Conservation (phyloP, 2,113 vertebrate species). For the Boulengerochromis microlepis region DNA sequence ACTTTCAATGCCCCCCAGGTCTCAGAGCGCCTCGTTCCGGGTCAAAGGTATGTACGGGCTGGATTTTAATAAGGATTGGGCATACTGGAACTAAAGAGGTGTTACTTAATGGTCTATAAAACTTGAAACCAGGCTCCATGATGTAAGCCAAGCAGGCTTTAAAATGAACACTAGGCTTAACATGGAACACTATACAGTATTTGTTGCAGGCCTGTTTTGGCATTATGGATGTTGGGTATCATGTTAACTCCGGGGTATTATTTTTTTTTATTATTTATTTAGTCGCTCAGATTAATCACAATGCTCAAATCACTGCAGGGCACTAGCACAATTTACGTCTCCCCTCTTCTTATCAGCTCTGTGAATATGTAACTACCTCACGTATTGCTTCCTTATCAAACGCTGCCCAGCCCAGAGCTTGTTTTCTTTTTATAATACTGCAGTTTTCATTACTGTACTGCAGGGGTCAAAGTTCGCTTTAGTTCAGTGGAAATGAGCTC, state of each 20-base stretch:
- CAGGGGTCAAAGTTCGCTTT: conserved; percentile 27
- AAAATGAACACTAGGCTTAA: background rate
- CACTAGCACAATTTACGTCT: background rate
- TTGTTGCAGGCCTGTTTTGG: background rate
- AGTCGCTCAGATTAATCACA: background rate
- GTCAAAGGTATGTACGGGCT: conserved; percentile 36
- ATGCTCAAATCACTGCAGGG: background rate
- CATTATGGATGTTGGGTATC: background rate
- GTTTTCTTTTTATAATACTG: background rate
- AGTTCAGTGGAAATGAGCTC: background rate
- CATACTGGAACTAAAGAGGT: conserved; percentile 18
- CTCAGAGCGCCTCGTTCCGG: background rate
- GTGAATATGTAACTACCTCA: conserved; percentile 40
- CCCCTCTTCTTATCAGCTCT: conserved; percentile 6
- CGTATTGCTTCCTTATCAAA: conserved; percentile 25
- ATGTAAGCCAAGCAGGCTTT: background rate
- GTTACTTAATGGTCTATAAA: conserved; percentile 40
- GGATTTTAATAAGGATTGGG: conserved; percentile 30
- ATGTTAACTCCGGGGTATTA: background rate
- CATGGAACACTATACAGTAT: background rate
- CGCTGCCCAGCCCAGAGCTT: background rate
- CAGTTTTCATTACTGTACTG: background rate
- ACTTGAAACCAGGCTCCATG: conserved; percentile 19
- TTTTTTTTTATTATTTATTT: background rate
- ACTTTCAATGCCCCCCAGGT: background rate